Conservation (phyloP, 2,113 vertebrate species). For the Peromyscus maniculatus region DNA sequence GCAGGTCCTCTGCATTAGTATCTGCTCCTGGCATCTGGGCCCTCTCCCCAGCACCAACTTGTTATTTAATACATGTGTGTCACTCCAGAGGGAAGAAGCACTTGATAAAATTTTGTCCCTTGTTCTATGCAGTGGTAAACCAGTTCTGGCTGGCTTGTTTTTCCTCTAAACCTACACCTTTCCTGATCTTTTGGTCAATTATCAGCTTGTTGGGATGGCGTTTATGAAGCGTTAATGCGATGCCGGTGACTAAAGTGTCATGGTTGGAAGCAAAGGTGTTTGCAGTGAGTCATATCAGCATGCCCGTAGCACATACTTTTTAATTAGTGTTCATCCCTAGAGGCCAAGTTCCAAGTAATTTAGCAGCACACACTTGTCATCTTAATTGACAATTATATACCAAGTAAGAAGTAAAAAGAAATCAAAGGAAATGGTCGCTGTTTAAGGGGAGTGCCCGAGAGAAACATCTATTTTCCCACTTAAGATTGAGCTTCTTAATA, state of each 20-base stretch:
- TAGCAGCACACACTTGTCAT: constrained; percentile 57
- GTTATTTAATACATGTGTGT: background rate
- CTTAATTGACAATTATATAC: constrained; percentile 67
- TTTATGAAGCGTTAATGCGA: background rate
- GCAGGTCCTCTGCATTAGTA: background rate
- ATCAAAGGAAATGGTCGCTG: constrained; percentile 18
- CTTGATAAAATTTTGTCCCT: background rate
- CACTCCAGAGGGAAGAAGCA: background rate
- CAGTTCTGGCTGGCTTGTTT: constrained; percentile 44
- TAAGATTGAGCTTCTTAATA: constrained; percentile 52
- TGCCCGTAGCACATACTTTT: constrained; percentile 5
- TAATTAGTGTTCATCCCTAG: constrained; percentile 65
- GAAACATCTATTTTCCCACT: background rate
- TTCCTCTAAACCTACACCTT: background rate
- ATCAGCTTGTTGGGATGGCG: constrained; percentile 31
- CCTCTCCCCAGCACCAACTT: background rate
- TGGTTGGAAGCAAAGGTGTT: background rate
- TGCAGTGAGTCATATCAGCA: background rate
- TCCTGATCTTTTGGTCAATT: constrained; percentile 44
- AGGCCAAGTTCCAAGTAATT: constrained; percentile 38
- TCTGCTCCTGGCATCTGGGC: no score
- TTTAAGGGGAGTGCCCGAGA: constrained; percentile 11
- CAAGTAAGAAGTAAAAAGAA: background rate
- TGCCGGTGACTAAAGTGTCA: background rate
- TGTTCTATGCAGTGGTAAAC: background rate